Evolutionary conservation across 2,888 invertebrate genomes (phyloP), one percentile per base, ranked within the genome.

Genomic region (Dasypolia templi): DNA sequence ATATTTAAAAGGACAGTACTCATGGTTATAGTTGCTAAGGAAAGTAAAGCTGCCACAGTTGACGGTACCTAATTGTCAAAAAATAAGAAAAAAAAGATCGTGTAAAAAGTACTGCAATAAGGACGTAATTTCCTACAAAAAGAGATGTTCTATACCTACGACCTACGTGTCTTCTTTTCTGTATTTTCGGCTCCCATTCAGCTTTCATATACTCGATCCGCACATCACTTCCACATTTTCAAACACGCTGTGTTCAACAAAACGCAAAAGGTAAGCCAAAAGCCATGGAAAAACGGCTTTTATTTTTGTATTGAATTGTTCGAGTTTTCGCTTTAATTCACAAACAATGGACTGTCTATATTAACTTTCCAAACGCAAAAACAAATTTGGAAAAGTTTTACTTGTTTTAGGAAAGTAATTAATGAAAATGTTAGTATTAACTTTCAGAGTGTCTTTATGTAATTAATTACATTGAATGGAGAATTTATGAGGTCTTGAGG

Each of bases 201-300:
- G 61, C 69, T 81, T 81, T 81, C 69, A 74, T 70, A 65, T 59
- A 55, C 53, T 65, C 56, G 63, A 75, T 64, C 44, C 75, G 56
- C 68, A 46, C 77, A 66, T 81, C 71, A 81, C 58, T 82, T 66
- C 39, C 65, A 35, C 63, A 42, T 32, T 63, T 68, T 68, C 53
- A 75, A 69, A 70, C 22, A 49, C 62, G 51, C n/a, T 51, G 51
- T 77, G 61, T 62, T 70, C 55, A 75, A 59, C 58, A 77, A 22
- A 61, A 61, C 39, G 76, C 39, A 29, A 75, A 70, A 65, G 32
- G 53, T 51, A 65, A 65, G 22, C 58, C 61, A 61, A 65, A 59
- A 70, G 69, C 69, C 29, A 64, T 80, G 58, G 53, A 70, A 62
- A 73, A 58, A 29, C 19, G 3, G 65, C 12, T 46, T 79, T 75